Percentiles rank a stretch among this genome's conserved stretches.
Conservation (phyloP, 2,888 invertebrate species). For the Chrysomela aeneicollis region DNA sequence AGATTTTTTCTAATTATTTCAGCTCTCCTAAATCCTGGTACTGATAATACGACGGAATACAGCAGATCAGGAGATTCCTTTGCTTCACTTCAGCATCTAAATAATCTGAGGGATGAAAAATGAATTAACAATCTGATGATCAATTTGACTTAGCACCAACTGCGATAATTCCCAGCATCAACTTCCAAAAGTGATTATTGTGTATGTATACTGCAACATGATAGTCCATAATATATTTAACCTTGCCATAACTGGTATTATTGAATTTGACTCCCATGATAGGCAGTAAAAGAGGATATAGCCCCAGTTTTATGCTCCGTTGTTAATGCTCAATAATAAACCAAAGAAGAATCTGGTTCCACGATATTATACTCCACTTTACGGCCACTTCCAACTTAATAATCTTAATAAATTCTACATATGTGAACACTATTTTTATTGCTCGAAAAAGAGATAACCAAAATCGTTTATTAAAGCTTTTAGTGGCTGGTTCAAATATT, state of each 20-base stretch:
- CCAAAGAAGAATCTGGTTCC: slow-evolving; percentile 51
- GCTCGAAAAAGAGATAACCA: slow-evolving; percentile 48
- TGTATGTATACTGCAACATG: not conserved
- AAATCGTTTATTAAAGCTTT: slow-evolving; percentile 51
- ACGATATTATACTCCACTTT: slow-evolving; percentile 51
- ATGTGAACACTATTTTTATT: slow-evolving; percentile 59
- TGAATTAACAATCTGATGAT: too few species aligned
- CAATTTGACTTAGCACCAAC: not conserved
- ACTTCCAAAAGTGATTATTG: not conserved
- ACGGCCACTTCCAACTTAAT: slow-evolving; percentile 58
- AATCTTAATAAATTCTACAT: slow-evolving; percentile 60
- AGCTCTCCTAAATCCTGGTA: too few species aligned
- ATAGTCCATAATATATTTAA: slow-evolving; percentile 6
- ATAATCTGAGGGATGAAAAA: too few species aligned
- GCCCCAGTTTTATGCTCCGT: slow-evolving; percentile 7
- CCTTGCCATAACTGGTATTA: not conserved
- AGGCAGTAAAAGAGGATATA: slow-evolving; percentile 9
- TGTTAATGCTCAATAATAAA: slow-evolving; percentile 34
- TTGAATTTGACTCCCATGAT: slow-evolving; percentile 20
- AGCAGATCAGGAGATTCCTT: too few species aligned
- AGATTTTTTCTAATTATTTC: too few species aligned
- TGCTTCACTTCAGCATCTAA: too few species aligned
- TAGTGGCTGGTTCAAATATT: slow-evolving; percentile 49
- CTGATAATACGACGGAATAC: too few species aligned
- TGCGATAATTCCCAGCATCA: not conserved